phyloP scores from a whole-genome alignment of 2,113 vertebrate genomes.

The Cottus gobio region DNA sequence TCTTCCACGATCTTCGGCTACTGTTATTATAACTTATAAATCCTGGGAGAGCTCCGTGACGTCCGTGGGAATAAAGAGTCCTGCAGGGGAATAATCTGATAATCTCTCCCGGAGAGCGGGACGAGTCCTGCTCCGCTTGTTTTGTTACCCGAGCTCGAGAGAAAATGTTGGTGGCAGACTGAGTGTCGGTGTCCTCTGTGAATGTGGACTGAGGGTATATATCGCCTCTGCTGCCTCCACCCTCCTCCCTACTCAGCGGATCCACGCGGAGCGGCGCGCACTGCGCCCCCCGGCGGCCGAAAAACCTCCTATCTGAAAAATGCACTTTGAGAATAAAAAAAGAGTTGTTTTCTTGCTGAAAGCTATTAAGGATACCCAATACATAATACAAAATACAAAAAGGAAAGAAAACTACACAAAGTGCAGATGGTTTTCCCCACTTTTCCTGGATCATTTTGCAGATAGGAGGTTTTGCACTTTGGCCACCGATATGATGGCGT shows the following conservation, averaged over 20 bases:
- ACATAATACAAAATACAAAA: too few species aligned
- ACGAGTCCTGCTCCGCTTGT: constrained; percentile 58
- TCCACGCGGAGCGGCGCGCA: constrained; percentile 15
- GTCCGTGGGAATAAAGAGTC: constrained; percentile 46
- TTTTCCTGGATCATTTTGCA: too few species aligned
- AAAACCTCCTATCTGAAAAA: too few species aligned
- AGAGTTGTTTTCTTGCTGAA: too few species aligned
- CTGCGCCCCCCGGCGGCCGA: constrained; percentile 63
- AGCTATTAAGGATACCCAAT: too few species aligned
- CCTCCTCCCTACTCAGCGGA: background rate
- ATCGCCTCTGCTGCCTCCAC: constrained; percentile 33
- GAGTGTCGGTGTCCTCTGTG: constrained; percentile 45
- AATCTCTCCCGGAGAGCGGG: constrained; percentile 30
- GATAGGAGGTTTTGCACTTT: too few species aligned
- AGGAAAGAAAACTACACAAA: too few species aligned
- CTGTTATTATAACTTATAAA: constrained; percentile 61
- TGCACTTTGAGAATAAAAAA: too few species aligned
- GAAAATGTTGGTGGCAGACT: constrained; percentile 34
- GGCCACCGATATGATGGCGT: too few species aligned
- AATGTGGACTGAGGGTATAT: constrained; percentile 58
- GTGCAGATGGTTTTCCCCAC: too few species aligned
- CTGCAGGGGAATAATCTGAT: constrained; percentile 7
- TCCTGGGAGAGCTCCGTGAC: constrained; percentile 42
- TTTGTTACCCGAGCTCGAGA: constrained; percentile 56
- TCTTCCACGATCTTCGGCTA: constrained; percentile 64